Conservation (phyloP, 2,113 vertebrate genomes). For the Dromas ardeola region DNA sequence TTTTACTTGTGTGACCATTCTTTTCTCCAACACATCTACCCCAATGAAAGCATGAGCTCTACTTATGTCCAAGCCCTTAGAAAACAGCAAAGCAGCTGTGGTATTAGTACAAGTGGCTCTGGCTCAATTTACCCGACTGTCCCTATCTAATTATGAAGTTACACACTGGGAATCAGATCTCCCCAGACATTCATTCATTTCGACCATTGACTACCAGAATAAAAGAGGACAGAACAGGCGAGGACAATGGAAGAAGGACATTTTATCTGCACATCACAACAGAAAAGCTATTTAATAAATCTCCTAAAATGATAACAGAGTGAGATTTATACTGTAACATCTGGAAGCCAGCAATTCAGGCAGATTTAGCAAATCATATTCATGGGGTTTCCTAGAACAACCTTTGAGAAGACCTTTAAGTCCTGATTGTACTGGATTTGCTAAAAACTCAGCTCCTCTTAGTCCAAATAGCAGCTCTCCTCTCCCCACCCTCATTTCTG, state of each 20-base stretch:
- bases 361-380: not conserved
- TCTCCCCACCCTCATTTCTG: not conserved
- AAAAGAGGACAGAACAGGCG: not conserved
- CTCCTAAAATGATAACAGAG: not conserved
- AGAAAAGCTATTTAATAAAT: not conserved
- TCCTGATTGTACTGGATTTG: not conserved
- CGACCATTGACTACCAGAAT: not conserved
- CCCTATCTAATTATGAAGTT: not conserved
- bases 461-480: not conserved
- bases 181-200: not conserved
- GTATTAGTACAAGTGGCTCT: not conserved
- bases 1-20: not conserved
- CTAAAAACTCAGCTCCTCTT: not conserved
- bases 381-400: not conserved
- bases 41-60: not conserved
- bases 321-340: not conserved
- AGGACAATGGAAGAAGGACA: not conserved
- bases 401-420: not conserved
- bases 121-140: not conserved
- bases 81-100: not conserved
- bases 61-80: not conserved
- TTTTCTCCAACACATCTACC: not conserved
- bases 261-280: not conserved
- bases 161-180: not conserved
- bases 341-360: not conserved